Evolutionary conservation across 2,797 vertebrate genomes (phyloP).

Genomic region (Aplochiton taeniatus): DNA sequence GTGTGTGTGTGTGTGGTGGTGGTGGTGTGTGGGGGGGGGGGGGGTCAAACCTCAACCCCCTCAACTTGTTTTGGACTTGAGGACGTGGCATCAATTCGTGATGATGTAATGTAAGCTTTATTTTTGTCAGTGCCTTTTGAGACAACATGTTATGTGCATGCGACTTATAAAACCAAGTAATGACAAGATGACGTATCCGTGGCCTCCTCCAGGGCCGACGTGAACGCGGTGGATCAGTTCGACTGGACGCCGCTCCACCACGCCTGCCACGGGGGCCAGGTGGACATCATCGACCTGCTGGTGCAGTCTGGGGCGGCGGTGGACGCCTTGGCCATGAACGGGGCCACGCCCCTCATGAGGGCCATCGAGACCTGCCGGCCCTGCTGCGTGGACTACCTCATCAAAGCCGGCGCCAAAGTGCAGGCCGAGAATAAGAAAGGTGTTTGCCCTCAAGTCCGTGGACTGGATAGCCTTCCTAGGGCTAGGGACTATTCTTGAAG

Average conservation of each 20-base stretch:
- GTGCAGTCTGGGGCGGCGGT: constrained; percentile 80
- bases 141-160: no score
- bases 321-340: constrained; percentile 76
- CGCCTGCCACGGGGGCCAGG: constrained; percentile 85
- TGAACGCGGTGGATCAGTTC: constrained; percentile 86
- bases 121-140: no score
- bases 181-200: no score
- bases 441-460: constrained; percentile 43
- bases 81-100: no score
- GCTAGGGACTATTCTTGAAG: no score
- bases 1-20: no score
- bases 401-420: constrained; percentile 81
- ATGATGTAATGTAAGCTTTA: no score
- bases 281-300: constrained; percentile 81
- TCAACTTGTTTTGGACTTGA: no score
- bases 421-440: constrained; percentile 81
- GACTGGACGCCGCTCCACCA: constrained; percentile 93
- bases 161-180: no score
- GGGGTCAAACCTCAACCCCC: no score
- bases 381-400: constrained; percentile 85
- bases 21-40: no score
- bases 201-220: constrained; percentile 69
- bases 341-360: constrained; percentile 87
- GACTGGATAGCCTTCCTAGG: no score
- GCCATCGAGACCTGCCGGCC: constrained; percentile 83